phyloP scores from a whole-genome alignment of 35 echinoderm and acorn worm species.

The Nesometra sesokonis region DNA sequence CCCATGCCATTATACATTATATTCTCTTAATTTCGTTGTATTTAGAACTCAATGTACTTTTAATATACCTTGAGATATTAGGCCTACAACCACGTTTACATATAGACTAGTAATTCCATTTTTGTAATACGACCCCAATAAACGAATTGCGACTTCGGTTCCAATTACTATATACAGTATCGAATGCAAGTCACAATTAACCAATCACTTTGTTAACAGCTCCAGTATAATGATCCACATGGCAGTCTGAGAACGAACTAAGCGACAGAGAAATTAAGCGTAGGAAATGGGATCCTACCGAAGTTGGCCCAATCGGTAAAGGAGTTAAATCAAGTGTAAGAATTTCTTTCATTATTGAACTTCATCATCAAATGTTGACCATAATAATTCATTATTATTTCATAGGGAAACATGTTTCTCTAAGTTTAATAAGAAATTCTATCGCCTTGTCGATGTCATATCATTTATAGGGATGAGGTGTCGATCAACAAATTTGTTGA shows the following conservation, averaged over 20 bases:
- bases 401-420: neutral
- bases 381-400: slow-evolving; percentile 1
- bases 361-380: neutral
- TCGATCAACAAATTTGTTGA: too few relatives aligned
- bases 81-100: too few relatives aligned
- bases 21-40: too few relatives aligned
- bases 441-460: neutral
- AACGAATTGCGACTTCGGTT: neutral
- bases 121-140: neutral
- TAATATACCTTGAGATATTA: too few relatives aligned
- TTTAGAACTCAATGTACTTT: too few relatives aligned
- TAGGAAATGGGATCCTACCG: neutral
- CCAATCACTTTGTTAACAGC: neutral
- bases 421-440: neutral
- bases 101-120: neutral
- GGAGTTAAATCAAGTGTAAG: neutral
- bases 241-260: neutral
- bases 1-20: too few relatives aligned
- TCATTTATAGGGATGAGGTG: too few relatives aligned
- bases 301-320: neutral
- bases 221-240: neutral
- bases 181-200: neutral
- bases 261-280: neutral
- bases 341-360: neutral
- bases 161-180: neutral